A percentile compares a stretch with the other conserved stretches of the same genome.
Evolutionary conservation across 35 echinoderm and acorn worm genomes (phyloP).

Genomic region (Hemicentrotus pulcherrimus): DNA sequence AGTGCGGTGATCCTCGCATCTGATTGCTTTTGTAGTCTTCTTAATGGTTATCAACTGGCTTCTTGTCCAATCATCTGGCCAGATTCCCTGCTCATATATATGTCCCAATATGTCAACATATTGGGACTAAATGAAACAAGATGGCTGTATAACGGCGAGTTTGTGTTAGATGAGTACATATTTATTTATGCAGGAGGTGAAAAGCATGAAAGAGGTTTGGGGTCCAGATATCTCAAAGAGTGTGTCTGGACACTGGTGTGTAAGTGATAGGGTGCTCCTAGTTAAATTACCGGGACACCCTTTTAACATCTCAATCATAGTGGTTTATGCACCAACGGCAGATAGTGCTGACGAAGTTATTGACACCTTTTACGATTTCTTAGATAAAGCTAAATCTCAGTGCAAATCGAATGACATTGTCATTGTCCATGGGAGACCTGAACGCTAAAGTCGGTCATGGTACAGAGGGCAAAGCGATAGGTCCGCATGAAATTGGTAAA

Average conservation of each 20-base stretch:
- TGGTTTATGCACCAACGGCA: conserved; percentile 35
- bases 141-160: neutral
- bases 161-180: conserved; percentile 1
- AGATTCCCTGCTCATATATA: too few species aligned
- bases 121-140: neutral
- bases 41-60: too few species aligned
- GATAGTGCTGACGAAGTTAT: conserved; percentile 13
- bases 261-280: conserved; percentile 26
- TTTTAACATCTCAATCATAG: conserved; percentile 26
- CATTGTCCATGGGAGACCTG: conserved; percentile 44
- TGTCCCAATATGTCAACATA: conserved; percentile 35
- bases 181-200: conserved; percentile 28
- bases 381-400: neutral
- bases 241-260: neutral
- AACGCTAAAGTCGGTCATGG: conserved; percentile 47
- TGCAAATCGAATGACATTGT: conserved; percentile 49
- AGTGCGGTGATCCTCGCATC: too few species aligned
- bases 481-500: conserved; percentile 6
- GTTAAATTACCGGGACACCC: neutral
- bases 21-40: too few species aligned
- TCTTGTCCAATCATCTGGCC: too few species aligned
- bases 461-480: conserved; percentile 25
- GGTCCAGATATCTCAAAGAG: neutral
- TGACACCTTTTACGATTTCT: conserved; percentile 14
- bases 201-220: neutral